Conservation (phyloP, 2,888 invertebrate species). For the Xanthia icteritia region DNA sequence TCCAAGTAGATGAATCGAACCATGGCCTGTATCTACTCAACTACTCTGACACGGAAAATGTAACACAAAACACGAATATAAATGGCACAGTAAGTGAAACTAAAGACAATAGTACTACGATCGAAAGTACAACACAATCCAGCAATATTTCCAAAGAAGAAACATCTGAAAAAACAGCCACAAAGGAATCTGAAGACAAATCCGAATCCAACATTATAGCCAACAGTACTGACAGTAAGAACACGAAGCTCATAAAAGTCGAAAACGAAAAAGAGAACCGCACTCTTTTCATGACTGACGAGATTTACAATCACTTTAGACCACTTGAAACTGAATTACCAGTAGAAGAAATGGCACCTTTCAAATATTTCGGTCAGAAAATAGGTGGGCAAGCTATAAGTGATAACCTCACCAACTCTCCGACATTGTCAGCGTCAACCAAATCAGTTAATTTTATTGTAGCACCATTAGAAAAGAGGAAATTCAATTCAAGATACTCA, state of each 20-base stretch:
- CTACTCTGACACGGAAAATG: slow-evolving; percentile 87
- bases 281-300: slow-evolving; percentile 91
- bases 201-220: slow-evolving; percentile 79
- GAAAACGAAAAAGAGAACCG: slow-evolving; percentile 87
- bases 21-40: slow-evolving; percentile 88
- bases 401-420: slow-evolving; percentile 86
- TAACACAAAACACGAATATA: slow-evolving; percentile 77
- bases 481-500: slow-evolving; percentile 87
- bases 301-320: slow-evolving; percentile 91
- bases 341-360: slow-evolving; percentile 92
- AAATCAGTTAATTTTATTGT: slow-evolving; percentile 87
- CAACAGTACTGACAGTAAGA: slow-evolving; percentile 82
- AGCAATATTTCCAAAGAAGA: slow-evolving; percentile 68
- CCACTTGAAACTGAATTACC: slow-evolving; percentile 91
- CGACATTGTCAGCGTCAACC: slow-evolving; percentile 87
- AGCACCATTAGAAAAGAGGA: slow-evolving; percentile 83
- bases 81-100: slow-evolving; percentile 74
- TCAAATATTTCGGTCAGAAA: slow-evolving; percentile 93
- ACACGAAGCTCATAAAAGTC: slow-evolving; percentile 76
- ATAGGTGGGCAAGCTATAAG: slow-evolving; percentile 81
- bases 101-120: slow-evolving; percentile 71
- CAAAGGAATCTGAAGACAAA: slow-evolving; percentile 76
- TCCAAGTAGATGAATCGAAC: slow-evolving; percentile 89
- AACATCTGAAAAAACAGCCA: slow-evolving; percentile 65
- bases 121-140: slow-evolving; percentile 70